Conservation (phyloP, 2,797 vertebrate species). For the Simalia tracyae region DNA sequence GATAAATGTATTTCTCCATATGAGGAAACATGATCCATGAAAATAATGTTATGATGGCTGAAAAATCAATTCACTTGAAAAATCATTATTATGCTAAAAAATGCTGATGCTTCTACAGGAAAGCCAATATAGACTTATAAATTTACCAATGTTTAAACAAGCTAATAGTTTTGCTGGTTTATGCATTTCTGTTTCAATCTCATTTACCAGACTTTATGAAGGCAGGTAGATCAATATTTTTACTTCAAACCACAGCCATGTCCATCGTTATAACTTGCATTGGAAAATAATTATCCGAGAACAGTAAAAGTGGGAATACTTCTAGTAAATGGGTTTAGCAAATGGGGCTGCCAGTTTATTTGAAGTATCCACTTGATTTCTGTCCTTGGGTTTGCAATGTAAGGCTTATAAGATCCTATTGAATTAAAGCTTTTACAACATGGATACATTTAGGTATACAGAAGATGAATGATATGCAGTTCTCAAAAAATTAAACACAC, state of each 20-base stretch:
- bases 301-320: neutral
- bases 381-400: neutral
- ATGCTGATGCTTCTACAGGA: conserved; percentile 17
- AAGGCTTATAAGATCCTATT: neutral
- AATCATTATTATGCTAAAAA: conserved; percentile 14
- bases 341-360: neutral
- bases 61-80: conserved; percentile 20
- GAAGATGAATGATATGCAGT: neutral
- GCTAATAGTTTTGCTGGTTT: neutral
- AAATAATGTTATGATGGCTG: neutral
- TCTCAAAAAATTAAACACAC: neutral
- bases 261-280: neutral
- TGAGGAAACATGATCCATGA: conserved; percentile 8
- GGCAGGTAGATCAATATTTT: conserved; percentile 28
- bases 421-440: neutral
- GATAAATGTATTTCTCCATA: neutral
- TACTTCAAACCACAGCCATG: neutral
- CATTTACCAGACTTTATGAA: conserved; percentile 3
- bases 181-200: conserved; percentile 35
- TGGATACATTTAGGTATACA: neutral
- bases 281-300: neutral
- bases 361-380: neutral
- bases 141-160: conserved; percentile 36
- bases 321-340: conserved; percentile 4
- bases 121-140: conserved; percentile 17